phyloP scores from a whole-genome alignment of 2,113 vertebrate species.

The mouse (Mus musculus) region GRCm39 chr3:73317001-73317500 shows the following conservation, averaged over 20 bases:
- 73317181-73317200: not conserved
- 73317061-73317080: constrained; percentile 29
- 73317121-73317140: not conserved
- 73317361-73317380: constrained; percentile 81
- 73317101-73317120: not conserved
- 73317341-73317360: constrained; percentile 77
- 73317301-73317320: not conserved
- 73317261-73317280: not conserved
- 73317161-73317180: constrained; percentile 4
- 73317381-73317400: constrained; percentile 83
- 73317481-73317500: constrained; percentile 80
- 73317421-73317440: constrained; percentile 84
- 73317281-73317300: constrained; percentile 35
- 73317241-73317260: not conserved
- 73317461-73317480: constrained; percentile 85
- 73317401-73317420: constrained; percentile 83
- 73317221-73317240: not conserved
- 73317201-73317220: constrained; percentile 7
- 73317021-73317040: constrained; percentile 15
- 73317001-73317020: not conserved
- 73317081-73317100: constrained; percentile 35
- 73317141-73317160: not conserved
- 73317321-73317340: constrained; percentile 70
- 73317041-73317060: not conserved
- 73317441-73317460: constrained; percentile 85